A percentile compares a stretch with the other conserved stretches of the same genome.
These are phyloP conservation scores for Stenotaenia linearis DNA, from an alignment of 2,888 invertebrate genomes.

Conservation along the genomic window DNA sequence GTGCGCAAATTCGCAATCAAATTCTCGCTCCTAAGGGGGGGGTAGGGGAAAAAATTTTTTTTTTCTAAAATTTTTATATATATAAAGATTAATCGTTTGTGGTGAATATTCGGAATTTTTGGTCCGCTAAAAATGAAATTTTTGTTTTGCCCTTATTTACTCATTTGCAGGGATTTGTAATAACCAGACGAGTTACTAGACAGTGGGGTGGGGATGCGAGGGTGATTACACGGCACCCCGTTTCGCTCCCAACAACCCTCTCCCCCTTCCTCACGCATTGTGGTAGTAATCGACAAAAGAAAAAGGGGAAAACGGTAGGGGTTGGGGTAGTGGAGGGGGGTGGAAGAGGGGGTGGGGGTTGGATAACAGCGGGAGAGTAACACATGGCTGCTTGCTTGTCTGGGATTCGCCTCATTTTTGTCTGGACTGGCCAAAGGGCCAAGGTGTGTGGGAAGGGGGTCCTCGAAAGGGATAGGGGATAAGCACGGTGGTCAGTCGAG, in stretches of 20 bases:
- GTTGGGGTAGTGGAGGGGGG: background rate
- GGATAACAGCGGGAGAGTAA: background rate
- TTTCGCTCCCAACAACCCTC: background rate
- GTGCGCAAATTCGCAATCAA: background rate
- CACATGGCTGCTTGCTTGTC: background rate
- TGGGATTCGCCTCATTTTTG: conserved; percentile 1
- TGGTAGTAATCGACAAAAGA: background rate
- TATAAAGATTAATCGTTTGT: no score
- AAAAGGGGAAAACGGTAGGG: conserved; percentile 9
- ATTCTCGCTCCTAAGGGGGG: background rate
- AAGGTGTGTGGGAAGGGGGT: background rate
- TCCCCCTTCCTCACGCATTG: background rate
- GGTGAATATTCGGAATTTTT: no score
- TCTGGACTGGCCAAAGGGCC: conserved; percentile 5
- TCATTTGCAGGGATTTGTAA: background rate
- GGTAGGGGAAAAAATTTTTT: background rate
- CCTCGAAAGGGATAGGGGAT: background rate
- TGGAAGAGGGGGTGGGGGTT: background rate
- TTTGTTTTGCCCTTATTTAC: background rate
- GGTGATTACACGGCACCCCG: background rate
- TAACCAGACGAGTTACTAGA: conserved; percentile 9
- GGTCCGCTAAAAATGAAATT: no score
- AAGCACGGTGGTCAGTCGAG: background rate
- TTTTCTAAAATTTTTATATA: no score
- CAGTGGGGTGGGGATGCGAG: background rate